These are phyloP conservation scores for Sinocyclocheilus rhinocerous DNA, from an alignment of 2,113 vertebrate genomes.

Conservation along the genomic window DNA sequence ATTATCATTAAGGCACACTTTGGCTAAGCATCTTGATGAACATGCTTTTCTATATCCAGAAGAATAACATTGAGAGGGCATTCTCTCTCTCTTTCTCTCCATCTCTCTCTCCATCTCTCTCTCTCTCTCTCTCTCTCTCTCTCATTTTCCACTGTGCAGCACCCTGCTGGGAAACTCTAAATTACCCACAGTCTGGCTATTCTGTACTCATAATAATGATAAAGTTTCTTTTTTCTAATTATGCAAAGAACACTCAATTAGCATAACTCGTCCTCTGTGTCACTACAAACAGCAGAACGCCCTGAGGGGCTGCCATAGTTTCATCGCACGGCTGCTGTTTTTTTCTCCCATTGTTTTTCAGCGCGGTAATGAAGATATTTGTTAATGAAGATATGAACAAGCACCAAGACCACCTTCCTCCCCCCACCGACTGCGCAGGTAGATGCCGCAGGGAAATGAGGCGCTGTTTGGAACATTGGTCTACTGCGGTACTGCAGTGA, in stretches of 20 bases:
- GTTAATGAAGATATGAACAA: constrained; percentile 67
- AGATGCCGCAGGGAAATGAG: constrained; percentile 34
- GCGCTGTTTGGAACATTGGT: constrained; percentile 59
- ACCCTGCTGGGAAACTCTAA: constrained; percentile 79
- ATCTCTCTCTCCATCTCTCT: constrained; percentile 59
- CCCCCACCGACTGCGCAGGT: constrained; percentile 61
- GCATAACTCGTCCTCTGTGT: constrained; percentile 82
- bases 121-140: constrained; percentile 56
- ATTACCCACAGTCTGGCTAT: constrained; percentile 78
- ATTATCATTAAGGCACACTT: constrained; percentile 78
- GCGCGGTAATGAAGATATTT: constrained; percentile 71
- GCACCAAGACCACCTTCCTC: not conserved
- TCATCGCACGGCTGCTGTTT: constrained; percentile 67
- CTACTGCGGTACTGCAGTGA: constrained; percentile 49
- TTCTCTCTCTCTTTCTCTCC: constrained; percentile 69
- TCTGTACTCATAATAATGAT: constrained; percentile 79
- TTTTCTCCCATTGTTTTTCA: constrained; percentile 44
- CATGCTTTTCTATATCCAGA: constrained; percentile 69
- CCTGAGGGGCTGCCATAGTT: constrained; percentile 71
- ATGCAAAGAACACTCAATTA: constrained; percentile 83
- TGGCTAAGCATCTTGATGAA: constrained; percentile 77
- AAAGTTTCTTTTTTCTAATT: constrained; percentile 76
- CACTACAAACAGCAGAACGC: constrained; percentile 77
- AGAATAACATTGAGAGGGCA: constrained; percentile 76
- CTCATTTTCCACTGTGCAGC: constrained; percentile 52